Evolutionary conservation across 1,140 invertebrate genomes (phyloP).

Genomic region (Drosophila orena): DNA sequence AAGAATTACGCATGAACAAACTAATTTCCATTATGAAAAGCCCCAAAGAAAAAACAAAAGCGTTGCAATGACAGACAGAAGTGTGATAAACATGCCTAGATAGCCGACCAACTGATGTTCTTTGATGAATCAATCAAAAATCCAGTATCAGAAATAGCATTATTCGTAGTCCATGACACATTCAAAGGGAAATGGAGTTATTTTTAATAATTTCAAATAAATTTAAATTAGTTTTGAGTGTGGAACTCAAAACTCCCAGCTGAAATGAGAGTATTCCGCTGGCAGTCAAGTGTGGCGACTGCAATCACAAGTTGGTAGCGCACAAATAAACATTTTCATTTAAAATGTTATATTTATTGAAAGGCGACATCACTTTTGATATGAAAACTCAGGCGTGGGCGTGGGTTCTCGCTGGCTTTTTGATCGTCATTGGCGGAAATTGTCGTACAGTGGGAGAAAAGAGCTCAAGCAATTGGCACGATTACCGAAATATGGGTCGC

Average conservation of each 20-base stretch:
- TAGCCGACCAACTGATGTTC: neutral
- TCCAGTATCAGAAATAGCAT: neutral
- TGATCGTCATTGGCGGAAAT: slow-evolving; percentile 59
- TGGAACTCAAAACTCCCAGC: too few relatives aligned
- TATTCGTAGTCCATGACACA: neutral
- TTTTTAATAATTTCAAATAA: too few relatives aligned
- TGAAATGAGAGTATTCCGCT: slow-evolving; percentile 42
- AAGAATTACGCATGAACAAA: slow-evolving; percentile 76
- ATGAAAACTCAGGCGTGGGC: slow-evolving; percentile 66
- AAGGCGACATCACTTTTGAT: slow-evolving; percentile 74
- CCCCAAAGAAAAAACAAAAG: slow-evolving; percentile 23
- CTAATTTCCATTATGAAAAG: slow-evolving; percentile 76
- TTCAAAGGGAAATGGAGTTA: neutral
- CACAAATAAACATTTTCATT: slow-evolving; percentile 74
- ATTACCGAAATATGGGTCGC: slow-evolving; percentile 57
- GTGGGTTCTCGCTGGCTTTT: slow-evolving; percentile 27
- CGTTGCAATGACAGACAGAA: slow-evolving; percentile 19
- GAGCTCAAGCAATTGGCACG: slow-evolving; percentile 72
- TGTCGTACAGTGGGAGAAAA: slow-evolving; percentile 37
- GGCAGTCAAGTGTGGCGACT: slow-evolving; percentile 53
- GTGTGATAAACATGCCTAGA: slow-evolving; percentile 1
- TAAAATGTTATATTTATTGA: slow-evolving; percentile 80
- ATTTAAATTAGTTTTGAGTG: too few relatives aligned
- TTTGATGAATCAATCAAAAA: neutral
- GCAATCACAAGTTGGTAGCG: slow-evolving; percentile 63